Percentiles rank a stretch among this genome's conserved stretches.
These are phyloP conservation scores for Drosophila sordidula DNA, from an alignment of 2,888 invertebrate genomes.

Conservation along the genomic window DNA sequence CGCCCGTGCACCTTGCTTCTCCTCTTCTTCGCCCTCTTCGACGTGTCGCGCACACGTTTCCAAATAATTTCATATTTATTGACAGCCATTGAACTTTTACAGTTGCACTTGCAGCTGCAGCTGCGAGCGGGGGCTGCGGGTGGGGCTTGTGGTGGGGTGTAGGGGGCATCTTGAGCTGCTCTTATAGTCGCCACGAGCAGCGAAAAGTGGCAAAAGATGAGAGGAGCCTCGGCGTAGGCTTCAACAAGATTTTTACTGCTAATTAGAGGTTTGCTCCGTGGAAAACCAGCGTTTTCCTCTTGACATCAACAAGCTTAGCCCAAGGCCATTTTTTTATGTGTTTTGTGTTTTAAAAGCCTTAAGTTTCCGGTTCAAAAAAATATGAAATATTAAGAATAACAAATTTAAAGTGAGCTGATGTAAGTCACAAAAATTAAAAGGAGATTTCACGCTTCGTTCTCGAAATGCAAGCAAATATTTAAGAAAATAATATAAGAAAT, in stretches of 20 bases:
- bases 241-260: conserved; percentile 44
- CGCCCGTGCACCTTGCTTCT: conserved; percentile 12
- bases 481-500: too few relatives aligned
- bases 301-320: conserved; percentile 35
- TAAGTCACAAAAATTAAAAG: too few relatives aligned
- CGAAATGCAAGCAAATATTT: too few relatives aligned
- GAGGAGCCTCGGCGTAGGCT: conserved; percentile 24
- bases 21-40: background rate
- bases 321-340: conserved; percentile 29
- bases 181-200: conserved; percentile 12
- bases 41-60: conserved; percentile 44
- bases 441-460: too few relatives aligned
- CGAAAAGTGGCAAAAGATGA: conserved; percentile 29
- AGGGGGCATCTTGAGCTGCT: conserved; percentile 27
- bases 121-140: background rate
- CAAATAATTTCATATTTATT: conserved; percentile 68
- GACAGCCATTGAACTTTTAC: conserved; percentile 64
- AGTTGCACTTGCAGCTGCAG: conserved; percentile 22
- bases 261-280: conserved; percentile 40
- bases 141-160: background rate
- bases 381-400: too few relatives aligned
- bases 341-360: conserved; percentile 3
- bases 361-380: too few relatives aligned
- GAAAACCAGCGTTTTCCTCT: conserved; percentile 21
- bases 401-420: too few relatives aligned